A percentile compares a stretch with the other conserved stretches of the same genome.
phyloP scores from a whole-genome alignment of 2,888 invertebrate genomes.

The Agelastica alni region DNA sequence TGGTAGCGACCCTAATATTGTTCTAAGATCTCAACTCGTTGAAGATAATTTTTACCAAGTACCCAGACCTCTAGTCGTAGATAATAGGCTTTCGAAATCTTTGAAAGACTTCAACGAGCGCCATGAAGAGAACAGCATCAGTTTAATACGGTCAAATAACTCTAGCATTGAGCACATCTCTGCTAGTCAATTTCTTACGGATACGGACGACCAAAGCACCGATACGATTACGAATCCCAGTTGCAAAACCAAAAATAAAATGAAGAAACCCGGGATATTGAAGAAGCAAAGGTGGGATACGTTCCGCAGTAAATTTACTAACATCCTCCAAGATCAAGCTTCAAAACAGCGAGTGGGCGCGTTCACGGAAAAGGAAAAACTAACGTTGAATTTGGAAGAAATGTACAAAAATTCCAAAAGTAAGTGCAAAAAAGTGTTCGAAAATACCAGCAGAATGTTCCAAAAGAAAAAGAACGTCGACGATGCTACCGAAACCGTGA shows the following conservation, averaged over 20 bases:
- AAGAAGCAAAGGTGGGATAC: slow-evolving; percentile 50
- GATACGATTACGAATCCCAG: slow-evolving; percentile 46
- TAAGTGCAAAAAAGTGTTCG: slow-evolving; percentile 52
- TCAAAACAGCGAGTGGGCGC: slow-evolving; percentile 53
- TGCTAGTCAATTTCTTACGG: slow-evolving; percentile 47
- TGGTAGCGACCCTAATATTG: slow-evolving; percentile 53
- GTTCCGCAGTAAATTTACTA: slow-evolving; percentile 50
- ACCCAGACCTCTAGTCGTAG: slow-evolving; percentile 46
- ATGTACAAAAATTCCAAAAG: slow-evolving; percentile 54
- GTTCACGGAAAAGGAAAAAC: slow-evolving; percentile 48
- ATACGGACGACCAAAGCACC: slow-evolving; percentile 14
- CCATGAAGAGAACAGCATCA: slow-evolving; percentile 31
- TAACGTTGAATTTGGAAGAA: slow-evolving; percentile 51
- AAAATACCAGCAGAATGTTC: slow-evolving; percentile 52
- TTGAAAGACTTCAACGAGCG: slow-evolving; percentile 51
- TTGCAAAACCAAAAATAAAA: slow-evolving; percentile 40
- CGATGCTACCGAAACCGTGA: slow-evolving; percentile 41
- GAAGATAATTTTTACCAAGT: slow-evolving; percentile 53
- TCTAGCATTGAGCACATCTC: slow-evolving; percentile 54
- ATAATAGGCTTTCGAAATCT: slow-evolving; percentile 50
- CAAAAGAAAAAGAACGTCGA: slow-evolving; percentile 36
- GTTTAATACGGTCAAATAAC: slow-evolving; percentile 39
- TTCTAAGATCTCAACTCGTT: slow-evolving; percentile 34
- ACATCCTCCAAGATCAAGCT: slow-evolving; percentile 51
- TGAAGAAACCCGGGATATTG: slow-evolving; percentile 42